Percentiles rank a stretch among this genome's conserved stretches.
Conservation (phyloP, 2,797 vertebrate species). For the Micropoecilia bifurca region DNA sequence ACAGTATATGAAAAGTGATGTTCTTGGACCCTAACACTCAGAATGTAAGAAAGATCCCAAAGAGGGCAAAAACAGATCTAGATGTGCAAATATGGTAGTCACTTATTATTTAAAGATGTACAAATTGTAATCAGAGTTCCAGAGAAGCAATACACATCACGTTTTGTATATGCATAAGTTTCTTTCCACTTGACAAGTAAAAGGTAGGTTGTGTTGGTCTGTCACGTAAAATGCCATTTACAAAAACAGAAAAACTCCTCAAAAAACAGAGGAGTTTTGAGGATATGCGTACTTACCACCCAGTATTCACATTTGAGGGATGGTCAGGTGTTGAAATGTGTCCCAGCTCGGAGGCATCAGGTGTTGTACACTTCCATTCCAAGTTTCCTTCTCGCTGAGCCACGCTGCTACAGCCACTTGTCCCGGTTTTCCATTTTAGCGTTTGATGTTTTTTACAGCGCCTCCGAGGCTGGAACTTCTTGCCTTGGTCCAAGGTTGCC, state of each 20-base stretch:
- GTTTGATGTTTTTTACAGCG: conserved; percentile 69
- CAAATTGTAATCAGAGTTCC: not conserved
- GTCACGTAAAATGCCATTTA: not conserved
- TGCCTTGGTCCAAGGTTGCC: conserved; percentile 70
- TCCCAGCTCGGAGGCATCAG: not conserved
- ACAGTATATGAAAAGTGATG: not conserved
- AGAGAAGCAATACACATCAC: not conserved
- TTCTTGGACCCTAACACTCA: not conserved
- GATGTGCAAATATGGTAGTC: not conserved
- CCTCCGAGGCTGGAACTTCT: conserved; percentile 61
- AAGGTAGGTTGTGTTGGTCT: not conserved
- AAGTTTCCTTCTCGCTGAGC: not conserved
- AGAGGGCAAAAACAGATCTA: not conserved
- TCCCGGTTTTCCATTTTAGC: conserved; percentile 40
- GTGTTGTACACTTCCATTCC: not conserved
- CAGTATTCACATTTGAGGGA: too few species aligned
- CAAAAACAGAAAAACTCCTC: too few species aligned
- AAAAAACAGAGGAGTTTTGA: too few species aligned
- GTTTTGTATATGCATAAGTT: not conserved
- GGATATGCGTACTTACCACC: too few species aligned
- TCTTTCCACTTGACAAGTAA: not conserved
- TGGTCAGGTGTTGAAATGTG: not conserved
- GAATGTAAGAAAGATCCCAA: not conserved
- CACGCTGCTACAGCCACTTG: conserved; percentile 27
- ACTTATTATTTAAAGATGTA: not conserved